Evolutionary conservation across 2,888 invertebrate genomes (phyloP).

Genomic region (Lingula anatina): DNA sequence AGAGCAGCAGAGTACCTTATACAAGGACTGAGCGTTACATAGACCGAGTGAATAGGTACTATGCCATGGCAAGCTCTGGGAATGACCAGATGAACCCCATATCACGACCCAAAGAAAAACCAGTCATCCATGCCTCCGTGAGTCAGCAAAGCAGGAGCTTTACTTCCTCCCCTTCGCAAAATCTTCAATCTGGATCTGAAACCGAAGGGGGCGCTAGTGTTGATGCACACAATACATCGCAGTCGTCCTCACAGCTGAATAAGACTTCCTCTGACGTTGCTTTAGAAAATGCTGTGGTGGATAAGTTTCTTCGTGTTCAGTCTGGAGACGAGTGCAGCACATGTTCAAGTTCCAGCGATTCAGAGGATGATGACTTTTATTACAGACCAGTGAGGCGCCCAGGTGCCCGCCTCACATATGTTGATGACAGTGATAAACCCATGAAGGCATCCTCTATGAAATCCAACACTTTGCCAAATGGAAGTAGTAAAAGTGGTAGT

Average conservation of each 20-base stretch:
- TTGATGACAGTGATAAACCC: no score
- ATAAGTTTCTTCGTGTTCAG: background rate
- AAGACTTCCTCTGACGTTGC: background rate
- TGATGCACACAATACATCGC: conserved; percentile 9
- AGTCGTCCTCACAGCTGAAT: no score
- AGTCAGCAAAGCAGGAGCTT: conserved; percentile 35
- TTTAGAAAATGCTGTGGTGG: background rate
- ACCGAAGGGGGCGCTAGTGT: background rate
- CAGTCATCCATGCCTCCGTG: conserved; percentile 18
- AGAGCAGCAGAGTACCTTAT: background rate
- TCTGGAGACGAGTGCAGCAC: conserved; percentile 79
- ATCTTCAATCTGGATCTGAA: no score
- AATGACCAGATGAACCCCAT: conserved; percentile 44
- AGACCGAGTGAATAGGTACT: conserved; percentile 3
- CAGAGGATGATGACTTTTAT: conserved; percentile 77
- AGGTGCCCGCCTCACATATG: no score
- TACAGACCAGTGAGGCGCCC: no score
- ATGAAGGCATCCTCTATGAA: no score
- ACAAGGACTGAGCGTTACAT: background rate
- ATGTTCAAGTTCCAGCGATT: conserved; percentile 65
- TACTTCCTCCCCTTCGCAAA: no score
- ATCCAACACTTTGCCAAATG: no score
- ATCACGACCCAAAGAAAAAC: conserved; percentile 26
- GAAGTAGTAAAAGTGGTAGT: no score
- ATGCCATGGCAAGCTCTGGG: conserved; percentile 23